Evolutionary conservation across 1,140 invertebrate species (phyloP), one percentile per base, ranked within the genome.

Genomic region (Orchesella cincta): DNA sequence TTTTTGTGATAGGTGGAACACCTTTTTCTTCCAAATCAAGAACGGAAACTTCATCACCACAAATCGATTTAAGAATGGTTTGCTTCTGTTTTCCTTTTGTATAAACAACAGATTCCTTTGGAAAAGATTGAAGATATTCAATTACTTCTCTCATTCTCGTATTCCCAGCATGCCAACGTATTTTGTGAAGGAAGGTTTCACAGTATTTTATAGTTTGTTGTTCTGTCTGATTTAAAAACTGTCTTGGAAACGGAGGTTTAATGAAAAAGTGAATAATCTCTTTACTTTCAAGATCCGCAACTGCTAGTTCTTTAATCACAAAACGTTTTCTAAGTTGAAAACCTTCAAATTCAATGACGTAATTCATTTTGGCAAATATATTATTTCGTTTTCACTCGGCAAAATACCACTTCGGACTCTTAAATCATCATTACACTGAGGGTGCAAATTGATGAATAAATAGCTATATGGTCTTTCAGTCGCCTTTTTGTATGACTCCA

Each of bases 381-480:
- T 29, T 18, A 62, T n/a, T 33, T 72, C 28, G 29, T 76, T 51
- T 67, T 72, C 67, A 23, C 16, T 31, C 0, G 78, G 70, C 29
- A 79, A 52, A 31, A 79, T 73, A 3, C 74, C 67, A 20, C 35
- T 39, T 34, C n/a, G 1, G 0, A 79, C 39, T 51, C 78, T 14
- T 0, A 79, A 23, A 1, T 57, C 5, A 51, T 79, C 78, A 23
- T 76, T 54, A 74, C 78, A 79, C 1, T 29, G 20, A 14, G 74
- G 74, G 76, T 76, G 74, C 0, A 62, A 64, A 64, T 76, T 79
- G 29, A 79, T 23, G 36, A 76, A 73, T 34, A 79, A 73, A 34
- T 79, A 73, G 0, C 5, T 28, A 29, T 76, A 79, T 16, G 78
- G 74, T 12, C 26, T 23, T 31, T 35, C 0, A 0, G 78, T 79